Evolutionary conservation across 1,140 invertebrate genomes (phyloP).

Genomic region (Triops cancriformis): DNA sequence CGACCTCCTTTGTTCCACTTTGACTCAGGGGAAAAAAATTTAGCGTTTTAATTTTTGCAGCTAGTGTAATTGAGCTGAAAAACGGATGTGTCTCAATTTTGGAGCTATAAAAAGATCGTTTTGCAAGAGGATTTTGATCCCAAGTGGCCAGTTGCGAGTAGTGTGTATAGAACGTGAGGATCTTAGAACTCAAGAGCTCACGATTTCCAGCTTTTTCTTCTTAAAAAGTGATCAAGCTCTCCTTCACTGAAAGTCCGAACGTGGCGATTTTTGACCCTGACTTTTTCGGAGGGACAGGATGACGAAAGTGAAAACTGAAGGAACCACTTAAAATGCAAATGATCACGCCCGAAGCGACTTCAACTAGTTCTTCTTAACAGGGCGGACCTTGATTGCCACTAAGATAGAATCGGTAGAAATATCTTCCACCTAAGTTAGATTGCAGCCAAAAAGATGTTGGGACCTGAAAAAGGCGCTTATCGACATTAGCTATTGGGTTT

Average conservation of each 20-base stretch:
- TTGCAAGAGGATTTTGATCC: neutral
- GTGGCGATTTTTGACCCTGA: slow-evolving; percentile 4
- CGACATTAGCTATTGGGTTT: neutral
- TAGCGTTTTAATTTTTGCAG: too few species aligned
- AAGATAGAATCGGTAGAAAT: neutral
- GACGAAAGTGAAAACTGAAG: neutral
- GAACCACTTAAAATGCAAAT: slow-evolving; percentile 10
- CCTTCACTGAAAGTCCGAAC: neutral
- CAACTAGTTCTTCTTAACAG: neutral
- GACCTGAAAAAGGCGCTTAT: neutral
- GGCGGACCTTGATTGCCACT: neutral
- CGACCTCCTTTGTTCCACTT: too few species aligned
- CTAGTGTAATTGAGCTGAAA: too few species aligned
- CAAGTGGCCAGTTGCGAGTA: neutral
- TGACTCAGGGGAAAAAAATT: too few species aligned
- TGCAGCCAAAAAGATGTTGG: neutral
- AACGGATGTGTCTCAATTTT: too few species aligned
- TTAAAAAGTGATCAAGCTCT: neutral
- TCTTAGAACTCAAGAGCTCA: neutral
- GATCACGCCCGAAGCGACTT: neutral
- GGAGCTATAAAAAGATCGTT: too few species aligned
- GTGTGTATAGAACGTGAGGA: neutral
- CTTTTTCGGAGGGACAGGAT: neutral
- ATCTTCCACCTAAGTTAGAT: neutral
- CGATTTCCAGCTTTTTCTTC: neutral